Percentiles rank a stretch among this genome's conserved stretches.
phyloP scores from a whole-genome alignment of 2,797 vertebrate species.

The Champsocephalus gunnari region DNA sequence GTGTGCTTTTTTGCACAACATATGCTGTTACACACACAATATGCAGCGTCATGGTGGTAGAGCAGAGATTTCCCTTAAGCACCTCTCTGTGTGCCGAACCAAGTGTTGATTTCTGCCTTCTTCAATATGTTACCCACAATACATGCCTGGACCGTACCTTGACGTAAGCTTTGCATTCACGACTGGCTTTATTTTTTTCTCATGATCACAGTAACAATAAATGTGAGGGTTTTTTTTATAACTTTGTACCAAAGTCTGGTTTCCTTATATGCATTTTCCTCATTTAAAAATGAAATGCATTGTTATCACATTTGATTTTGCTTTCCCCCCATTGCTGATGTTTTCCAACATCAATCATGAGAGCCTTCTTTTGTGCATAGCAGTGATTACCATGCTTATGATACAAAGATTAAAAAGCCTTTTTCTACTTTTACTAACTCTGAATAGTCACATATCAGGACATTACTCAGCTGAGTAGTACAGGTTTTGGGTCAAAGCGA shows the following conservation, averaged over 20 bases:
- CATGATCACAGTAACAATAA: slow-evolving; percentile 29
- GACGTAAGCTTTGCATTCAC: slow-evolving; percentile 60
- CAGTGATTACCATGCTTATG: slow-evolving; percentile 41
- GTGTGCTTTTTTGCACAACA: slow-evolving; percentile 42
- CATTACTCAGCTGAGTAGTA: slow-evolving; percentile 55
- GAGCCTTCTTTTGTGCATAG: slow-evolving; percentile 81
- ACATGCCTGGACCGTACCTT: slow-evolving; percentile 71
- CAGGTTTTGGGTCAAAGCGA: slow-evolving; percentile 59
- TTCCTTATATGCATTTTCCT: slow-evolving; percentile 62
- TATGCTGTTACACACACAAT: slow-evolving; percentile 33
- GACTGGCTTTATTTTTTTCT: slow-evolving; percentile 39
- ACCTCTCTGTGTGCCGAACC: slow-evolving; percentile 31
- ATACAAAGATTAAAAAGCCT: slow-evolving; percentile 47
- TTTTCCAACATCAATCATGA: slow-evolving; percentile 80
- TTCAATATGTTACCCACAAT: slow-evolving; percentile 79
- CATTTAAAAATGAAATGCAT: slow-evolving; percentile 45
- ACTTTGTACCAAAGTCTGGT: slow-evolving; percentile 84
- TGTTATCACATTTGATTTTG: slow-evolving; percentile 77
- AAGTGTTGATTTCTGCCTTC: slow-evolving; percentile 54
- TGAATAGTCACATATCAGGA: slow-evolving; percentile 70
- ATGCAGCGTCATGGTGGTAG: slow-evolving; percentile 33
- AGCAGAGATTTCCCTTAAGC: slow-evolving; percentile 17
- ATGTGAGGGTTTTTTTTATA: slow-evolving; percentile 61
- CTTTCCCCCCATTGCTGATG: slow-evolving; percentile 75
- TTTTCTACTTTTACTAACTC: slow-evolving; percentile 79